Evolutionary conservation across 2,888 invertebrate species (phyloP).

Genomic region (Danaus chrysippus): DNA sequence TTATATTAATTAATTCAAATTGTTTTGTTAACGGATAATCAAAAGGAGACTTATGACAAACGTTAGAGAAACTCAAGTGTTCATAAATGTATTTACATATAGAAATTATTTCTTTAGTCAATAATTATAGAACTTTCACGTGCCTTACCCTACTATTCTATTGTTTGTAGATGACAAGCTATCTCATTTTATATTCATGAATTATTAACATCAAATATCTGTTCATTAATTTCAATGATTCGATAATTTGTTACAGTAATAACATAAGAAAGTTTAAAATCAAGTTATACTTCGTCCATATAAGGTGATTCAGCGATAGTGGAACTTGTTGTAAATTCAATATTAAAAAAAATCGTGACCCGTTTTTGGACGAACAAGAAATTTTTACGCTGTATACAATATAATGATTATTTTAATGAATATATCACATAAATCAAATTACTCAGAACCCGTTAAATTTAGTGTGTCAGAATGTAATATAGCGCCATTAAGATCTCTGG

Average conservation of each 20-base stretch:
- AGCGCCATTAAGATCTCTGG: slow-evolving; percentile 21
- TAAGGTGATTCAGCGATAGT: not conserved
- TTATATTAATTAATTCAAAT: too few species aligned
- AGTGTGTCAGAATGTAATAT: slow-evolving; percentile 15
- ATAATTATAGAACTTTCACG: slow-evolving; percentile 37
- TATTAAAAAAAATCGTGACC: slow-evolving; percentile 1
- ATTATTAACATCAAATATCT: not conserved
- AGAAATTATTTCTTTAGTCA: slow-evolving; percentile 19
- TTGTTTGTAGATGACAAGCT: slow-evolving; percentile 32
- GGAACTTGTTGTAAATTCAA: not conserved
- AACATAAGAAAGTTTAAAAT: slow-evolving; percentile 1
- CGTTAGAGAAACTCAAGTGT: not conserved
- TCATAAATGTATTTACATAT: slow-evolving; percentile 16
- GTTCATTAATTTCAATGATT: slow-evolving; percentile 2
- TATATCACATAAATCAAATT: slow-evolving; percentile 25
- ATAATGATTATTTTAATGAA: slow-evolving; percentile 11
- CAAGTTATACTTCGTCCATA: not conserved
- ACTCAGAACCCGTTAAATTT: slow-evolving; percentile 20
- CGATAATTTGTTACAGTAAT: not conserved
- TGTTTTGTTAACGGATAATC: too few species aligned
- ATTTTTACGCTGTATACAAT: not conserved
- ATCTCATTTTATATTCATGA: slow-evolving; percentile 18
- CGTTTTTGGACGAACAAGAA: not conserved
- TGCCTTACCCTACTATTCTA: slow-evolving; percentile 32
- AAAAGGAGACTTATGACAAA: not conserved